Percentiles rank a stretch among this genome's conserved stretches.
phyloP scores from a whole-genome alignment of 2,797 vertebrate species.

The Ibycter americanus region DNA sequence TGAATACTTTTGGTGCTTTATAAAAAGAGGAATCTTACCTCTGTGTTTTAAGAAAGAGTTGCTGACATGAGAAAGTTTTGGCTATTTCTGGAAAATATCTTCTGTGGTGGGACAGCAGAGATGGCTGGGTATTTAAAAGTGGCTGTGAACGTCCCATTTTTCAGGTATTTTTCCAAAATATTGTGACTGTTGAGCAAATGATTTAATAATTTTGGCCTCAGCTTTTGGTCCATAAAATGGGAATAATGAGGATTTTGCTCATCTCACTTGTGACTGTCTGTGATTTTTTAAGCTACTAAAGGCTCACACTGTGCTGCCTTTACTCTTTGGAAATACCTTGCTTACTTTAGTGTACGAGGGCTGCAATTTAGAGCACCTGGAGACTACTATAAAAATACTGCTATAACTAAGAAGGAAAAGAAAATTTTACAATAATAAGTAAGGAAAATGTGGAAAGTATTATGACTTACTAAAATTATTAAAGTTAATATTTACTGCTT shows the following conservation, averaged over 20 bases:
- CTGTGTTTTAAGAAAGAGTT: background rate
- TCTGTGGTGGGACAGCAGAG: background rate
- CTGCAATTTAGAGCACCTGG: background rate
- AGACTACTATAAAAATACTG: background rate
- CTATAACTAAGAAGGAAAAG: background rate
- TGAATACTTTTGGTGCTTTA: background rate
- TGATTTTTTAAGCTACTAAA: background rate
- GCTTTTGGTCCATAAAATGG: background rate
- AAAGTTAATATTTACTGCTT: background rate
- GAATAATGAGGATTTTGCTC: background rate
- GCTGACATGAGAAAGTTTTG: background rate
- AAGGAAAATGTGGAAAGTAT: background rate
- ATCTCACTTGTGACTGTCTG: background rate
- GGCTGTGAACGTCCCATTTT: background rate
- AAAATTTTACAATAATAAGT: background rate
- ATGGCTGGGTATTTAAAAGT: background rate
- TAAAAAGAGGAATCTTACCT: background rate
- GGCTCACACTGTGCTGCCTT: fast-evolving
- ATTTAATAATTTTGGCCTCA: background rate
- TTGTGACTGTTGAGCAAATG: background rate
- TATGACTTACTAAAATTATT: background rate
- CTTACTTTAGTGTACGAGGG: background rate
- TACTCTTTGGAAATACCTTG: background rate
- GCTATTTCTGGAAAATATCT: background rate
- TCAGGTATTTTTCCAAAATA: background rate